Conservation (phyloP, 1,140 invertebrate species). For the Camponotus pennsylvanicus region DNA sequence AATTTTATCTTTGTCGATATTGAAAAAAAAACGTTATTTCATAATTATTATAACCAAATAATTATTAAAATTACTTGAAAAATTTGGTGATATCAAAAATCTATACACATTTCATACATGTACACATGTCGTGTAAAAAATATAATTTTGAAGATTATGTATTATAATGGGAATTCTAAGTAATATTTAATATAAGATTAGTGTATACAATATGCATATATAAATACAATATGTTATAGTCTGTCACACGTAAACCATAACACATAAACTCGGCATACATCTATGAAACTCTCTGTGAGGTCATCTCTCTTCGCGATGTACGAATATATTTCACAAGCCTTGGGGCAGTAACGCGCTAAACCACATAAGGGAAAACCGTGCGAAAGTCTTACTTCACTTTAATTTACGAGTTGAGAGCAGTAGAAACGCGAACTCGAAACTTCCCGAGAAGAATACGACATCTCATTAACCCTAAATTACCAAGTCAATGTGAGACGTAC, state of each 20-base stretch:
- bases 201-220: neutral
- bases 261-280: neutral
- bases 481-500: conserved; percentile 42
- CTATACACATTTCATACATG: neutral
- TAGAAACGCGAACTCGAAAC: conserved; percentile 32
- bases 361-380: conserved; percentile 49
- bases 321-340: conserved; percentile 34
- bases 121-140: neutral
- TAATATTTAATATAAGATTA: conserved; percentile 7
- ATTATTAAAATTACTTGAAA: neutral
- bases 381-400: conserved; percentile 61
- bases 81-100: neutral
- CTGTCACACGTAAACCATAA: conserved; percentile 9
- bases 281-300: conserved; percentile 12
- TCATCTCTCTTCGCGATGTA: conserved; percentile 37
- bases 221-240: neutral
- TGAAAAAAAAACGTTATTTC: neutral
- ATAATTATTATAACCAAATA: neutral
- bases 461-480: conserved; percentile 55
- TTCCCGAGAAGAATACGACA: conserved; percentile 54
- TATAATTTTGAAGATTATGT: neutral
- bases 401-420: conserved; percentile 54
- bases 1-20: neutral
- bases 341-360: conserved; percentile 48
- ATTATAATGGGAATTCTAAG: neutral